Conservation (phyloP, 92 coral and sea anemone species). For the Porites lobata region DNA sequence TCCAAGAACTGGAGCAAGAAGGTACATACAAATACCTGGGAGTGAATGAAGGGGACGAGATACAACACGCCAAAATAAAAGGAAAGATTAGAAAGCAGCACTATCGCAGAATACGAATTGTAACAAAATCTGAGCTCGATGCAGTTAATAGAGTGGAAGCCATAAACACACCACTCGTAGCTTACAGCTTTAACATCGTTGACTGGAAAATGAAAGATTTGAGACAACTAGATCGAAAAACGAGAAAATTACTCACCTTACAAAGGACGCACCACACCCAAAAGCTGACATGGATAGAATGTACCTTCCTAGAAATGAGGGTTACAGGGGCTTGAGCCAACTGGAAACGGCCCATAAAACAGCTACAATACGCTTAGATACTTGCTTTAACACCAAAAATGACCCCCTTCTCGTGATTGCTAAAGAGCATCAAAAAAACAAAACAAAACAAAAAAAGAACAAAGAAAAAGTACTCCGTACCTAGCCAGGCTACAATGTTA, state of each 20-base stretch:
- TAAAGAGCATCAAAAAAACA: not conserved
- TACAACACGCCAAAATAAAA: not conserved
- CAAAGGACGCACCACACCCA: not conserved
- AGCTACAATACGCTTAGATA: not conserved
- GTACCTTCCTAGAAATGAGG: not conserved
- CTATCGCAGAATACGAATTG: too few relatives aligned
- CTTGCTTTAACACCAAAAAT: not conserved
- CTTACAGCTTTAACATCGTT: too few relatives aligned
- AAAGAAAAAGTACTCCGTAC: not conserved
- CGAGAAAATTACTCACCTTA: not conserved
- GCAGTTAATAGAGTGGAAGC: not conserved
- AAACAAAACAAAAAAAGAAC: not conserved
- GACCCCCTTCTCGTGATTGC: conserved; percentile 4
- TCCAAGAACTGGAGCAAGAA: not conserved
- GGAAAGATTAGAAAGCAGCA: too few relatives aligned
- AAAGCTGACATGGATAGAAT: not conserved
- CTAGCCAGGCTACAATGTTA: conserved; percentile 3
- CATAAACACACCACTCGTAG: too few relatives aligned
- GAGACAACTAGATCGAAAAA: not conserved
- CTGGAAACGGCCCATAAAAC: not conserved
- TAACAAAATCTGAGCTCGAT: too few relatives aligned
- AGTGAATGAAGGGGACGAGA: conserved; percentile 2
- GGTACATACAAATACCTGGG: conserved; percentile 4
- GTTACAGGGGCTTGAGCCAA: not conserved
- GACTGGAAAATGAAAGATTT: too few relatives aligned